phyloP scores from a whole-genome alignment of 2,797 vertebrate species.

The Poecilia velifera region DNA sequence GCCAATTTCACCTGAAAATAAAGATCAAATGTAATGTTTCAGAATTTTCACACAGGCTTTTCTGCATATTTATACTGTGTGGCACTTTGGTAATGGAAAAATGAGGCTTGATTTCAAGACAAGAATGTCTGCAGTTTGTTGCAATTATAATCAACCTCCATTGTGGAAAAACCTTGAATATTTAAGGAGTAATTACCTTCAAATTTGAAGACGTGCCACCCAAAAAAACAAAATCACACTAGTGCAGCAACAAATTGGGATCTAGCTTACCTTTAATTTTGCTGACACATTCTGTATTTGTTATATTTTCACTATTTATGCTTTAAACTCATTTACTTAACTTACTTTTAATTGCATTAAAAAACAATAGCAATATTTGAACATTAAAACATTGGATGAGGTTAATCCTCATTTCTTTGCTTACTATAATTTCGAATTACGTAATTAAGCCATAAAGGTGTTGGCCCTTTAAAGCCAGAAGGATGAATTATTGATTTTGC shows the following conservation, averaged over 20 bases:
- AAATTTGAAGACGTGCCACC: not conserved
- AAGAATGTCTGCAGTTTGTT: constrained; percentile 21
- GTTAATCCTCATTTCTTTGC: too few relatives aligned
- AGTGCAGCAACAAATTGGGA: not conserved
- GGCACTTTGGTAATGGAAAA: not conserved
- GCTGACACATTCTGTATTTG: not conserved
- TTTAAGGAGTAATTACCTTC: not conserved
- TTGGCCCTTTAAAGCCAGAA: too few relatives aligned
- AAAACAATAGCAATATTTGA: not conserved
- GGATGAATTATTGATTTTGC: too few relatives aligned
- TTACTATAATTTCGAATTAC: too few relatives aligned
- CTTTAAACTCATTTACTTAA: not conserved
- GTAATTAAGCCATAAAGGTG: too few relatives aligned
- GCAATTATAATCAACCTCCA: constrained; percentile 6
- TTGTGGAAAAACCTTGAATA: constrained; percentile 3
- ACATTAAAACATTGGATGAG: not conserved
- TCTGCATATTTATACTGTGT: not conserved
- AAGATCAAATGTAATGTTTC: not conserved
- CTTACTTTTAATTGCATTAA: not conserved
- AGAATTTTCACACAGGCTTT: not conserved
- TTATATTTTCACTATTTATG: not conserved
- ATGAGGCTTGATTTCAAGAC: constrained; percentile 2
- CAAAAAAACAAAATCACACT: not conserved
- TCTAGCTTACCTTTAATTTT: not conserved
- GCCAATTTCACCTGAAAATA: not conserved